These are phyloP conservation scores for Trichonephila clavata DNA, from an alignment of 1,140 invertebrate genomes.

Conservation along the genomic window DNA sequence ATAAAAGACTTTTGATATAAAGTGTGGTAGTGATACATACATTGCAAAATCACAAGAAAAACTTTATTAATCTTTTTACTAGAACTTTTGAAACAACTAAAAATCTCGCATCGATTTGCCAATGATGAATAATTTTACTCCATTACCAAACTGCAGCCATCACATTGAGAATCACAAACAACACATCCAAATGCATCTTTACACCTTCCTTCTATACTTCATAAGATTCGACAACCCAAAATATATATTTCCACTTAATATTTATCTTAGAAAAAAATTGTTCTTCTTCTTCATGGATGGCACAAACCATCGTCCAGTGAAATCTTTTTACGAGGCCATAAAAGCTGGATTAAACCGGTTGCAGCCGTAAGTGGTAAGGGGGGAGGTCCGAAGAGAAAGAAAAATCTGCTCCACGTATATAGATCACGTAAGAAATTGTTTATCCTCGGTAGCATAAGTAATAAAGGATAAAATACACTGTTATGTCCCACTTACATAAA, in stretches of 20 bases:
- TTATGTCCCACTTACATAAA: slow-evolving; percentile 76
- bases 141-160: too few relatives aligned
- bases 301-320: slow-evolving; percentile 19
- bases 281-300: neutral
- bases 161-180: neutral
- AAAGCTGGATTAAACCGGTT: slow-evolving; percentile 62
- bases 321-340: slow-evolving; percentile 70
- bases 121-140: too few relatives aligned
- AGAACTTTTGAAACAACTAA: too few relatives aligned
- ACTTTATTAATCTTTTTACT: too few relatives aligned
- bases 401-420: slow-evolving; percentile 72
- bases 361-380: neutral
- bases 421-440: slow-evolving; percentile 74
- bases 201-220: neutral
- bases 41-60: too few relatives aligned
- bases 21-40: too few relatives aligned
- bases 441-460: slow-evolving; percentile 74
- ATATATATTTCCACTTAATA: slow-evolving; percentile 46
- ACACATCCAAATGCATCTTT: neutral
- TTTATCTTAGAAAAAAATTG: slow-evolving; percentile 15
- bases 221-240: neutral
- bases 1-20: too few relatives aligned
- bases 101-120: too few relatives aligned
- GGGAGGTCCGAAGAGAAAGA: slow-evolving; percentile 14
- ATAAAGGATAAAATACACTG: slow-evolving; percentile 77